A percentile compares a stretch with the other conserved stretches of the same genome.
These are phyloP conservation scores for Anoura caudifer DNA, from an alignment of 2,113 vertebrate genomes.

Conservation along the genomic window DNA sequence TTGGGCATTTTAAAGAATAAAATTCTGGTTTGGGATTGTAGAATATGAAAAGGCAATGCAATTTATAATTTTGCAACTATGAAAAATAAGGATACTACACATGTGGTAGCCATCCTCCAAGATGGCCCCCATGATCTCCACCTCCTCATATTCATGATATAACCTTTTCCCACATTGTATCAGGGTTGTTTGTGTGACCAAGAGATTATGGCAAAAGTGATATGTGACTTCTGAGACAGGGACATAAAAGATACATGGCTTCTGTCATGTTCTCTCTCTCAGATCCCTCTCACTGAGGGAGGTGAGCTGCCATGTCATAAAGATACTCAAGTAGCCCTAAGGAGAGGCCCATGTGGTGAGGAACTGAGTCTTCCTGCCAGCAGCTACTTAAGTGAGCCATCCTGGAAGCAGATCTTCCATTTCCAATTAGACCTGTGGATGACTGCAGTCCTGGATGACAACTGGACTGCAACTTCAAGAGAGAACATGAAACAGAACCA, in stretches of 20 bases:
- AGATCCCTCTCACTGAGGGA: background rate
- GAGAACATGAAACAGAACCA: background rate
- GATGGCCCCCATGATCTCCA: background rate
- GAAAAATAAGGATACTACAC: background rate
- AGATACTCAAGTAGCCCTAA: background rate
- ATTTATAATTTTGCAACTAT: constrained; percentile 15
- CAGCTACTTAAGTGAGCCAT: background rate
- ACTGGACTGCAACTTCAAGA: background rate
- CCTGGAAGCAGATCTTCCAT: background rate
- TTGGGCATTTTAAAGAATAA: background rate
- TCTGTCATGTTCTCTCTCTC: background rate
- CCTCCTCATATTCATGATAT: background rate
- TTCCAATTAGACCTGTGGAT: background rate
- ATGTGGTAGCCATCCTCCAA: background rate
- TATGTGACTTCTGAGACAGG: background rate
- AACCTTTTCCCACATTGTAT: background rate
- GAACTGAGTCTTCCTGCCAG: background rate
- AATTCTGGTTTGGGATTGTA: constrained; percentile 5
- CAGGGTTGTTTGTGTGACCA: background rate
- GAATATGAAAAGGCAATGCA: constrained; percentile 37
- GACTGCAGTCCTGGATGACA: background rate
- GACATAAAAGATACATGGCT: background rate
- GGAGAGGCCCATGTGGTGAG: background rate
- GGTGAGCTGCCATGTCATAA: background rate
- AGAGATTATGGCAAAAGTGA: background rate